Base-by-base conservation (phyloP, 2,888 invertebrate genomes). In the Dione juno region DNA sequence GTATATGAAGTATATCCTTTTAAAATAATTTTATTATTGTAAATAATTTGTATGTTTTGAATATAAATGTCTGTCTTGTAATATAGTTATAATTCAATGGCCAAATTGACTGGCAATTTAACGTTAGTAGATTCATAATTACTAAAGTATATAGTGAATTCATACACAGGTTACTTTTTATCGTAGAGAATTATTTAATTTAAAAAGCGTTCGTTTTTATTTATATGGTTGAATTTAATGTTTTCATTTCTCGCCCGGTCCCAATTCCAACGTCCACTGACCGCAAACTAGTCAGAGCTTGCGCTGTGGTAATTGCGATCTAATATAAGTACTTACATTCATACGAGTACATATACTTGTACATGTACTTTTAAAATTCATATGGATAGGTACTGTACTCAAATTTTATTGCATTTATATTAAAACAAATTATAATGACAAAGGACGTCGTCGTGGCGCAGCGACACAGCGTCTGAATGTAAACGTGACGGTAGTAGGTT, bases 251-350 rank as follows among this genome's bases (percentile, higher is more conserved):
- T 19, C 35, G 28, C 9, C 37, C 11, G 37, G 57, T 40, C 37
- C 57, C 57, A 57, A 57, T 57, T 57, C 37, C 37, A 16, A 11
- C 57, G 37, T 57, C 57, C 57, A 57, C 57, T 40, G 57, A 57
- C 57, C 57, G 57, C 57, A 57, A 57, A 57, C 37, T 57, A 57
- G 37, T 40, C 37, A 16, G 37, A 16, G 37, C 37, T 37, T 37
- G 57, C 57, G 57, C 16, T 57, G 57, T 16, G 37, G 37, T 11
- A 16, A 57, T 57, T 16, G 57, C 57, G 11, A 57, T 57, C 57
- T 57, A 16, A 16, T 16, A 57, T 57, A 57, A 10, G 37, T 57
- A 37, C 19, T 6, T 57, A 40, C 0, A 5, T 54, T n/a, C n/a
- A 35, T 40, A 40, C 37, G 37, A 50, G 28, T 28, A 28, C 28